These are phyloP conservation scores for Agrenia bidenticulata DNA, from an alignment of 2,888 invertebrate species.

Conservation along the genomic window DNA sequence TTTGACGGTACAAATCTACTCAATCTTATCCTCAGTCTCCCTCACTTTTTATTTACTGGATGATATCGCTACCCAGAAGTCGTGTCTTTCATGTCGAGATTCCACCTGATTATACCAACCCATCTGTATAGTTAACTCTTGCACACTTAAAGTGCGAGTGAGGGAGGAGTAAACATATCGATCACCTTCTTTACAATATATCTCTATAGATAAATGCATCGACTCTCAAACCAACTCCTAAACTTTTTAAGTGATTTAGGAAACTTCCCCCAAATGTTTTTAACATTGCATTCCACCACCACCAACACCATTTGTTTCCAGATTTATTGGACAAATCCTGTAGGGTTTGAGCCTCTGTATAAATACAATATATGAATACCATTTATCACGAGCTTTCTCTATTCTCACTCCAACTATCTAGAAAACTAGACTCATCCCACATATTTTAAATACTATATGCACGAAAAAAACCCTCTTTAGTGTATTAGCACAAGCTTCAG, in stretches of 20 bases:
- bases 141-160: no score
- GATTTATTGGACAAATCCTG: constrained; percentile 18
- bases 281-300: not conserved
- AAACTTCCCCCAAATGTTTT: constrained; percentile 4
- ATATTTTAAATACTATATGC: no score
- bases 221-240: not conserved
- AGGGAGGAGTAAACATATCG: not conserved
- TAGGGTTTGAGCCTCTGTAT: not conserved
- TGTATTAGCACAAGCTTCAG: no score
- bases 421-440: no score
- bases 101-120: no score
- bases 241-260: constrained; percentile 23
- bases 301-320: constrained; percentile 12
- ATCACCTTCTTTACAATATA: no score
- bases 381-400: not conserved
- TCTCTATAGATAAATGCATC: no score
- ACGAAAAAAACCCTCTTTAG: no score
- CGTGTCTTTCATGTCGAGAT: no score
- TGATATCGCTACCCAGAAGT: no score
- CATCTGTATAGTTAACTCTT: no score
- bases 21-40: not conserved
- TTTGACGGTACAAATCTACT: constrained; percentile 5
- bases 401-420: not conserved
- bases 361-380: no score
- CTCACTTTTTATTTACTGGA: not conserved